Conservation (phyloP, 2,888 invertebrate genomes). For the Barypeithes pellucidus region DNA sequence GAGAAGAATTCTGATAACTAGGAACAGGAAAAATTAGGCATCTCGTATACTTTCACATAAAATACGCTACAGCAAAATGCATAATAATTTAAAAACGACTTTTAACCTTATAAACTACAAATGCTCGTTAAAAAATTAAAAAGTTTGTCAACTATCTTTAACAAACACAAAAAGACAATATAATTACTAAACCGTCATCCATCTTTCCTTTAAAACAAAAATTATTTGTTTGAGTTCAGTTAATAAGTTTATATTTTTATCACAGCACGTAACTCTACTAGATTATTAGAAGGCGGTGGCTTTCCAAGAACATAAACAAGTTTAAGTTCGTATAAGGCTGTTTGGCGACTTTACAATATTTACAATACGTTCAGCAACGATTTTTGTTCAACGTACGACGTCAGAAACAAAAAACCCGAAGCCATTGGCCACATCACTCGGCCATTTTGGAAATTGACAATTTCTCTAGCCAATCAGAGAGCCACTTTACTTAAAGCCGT, state of each 20-base stretch:
- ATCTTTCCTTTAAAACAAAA: conserved; percentile 23
- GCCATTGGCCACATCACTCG: no score
- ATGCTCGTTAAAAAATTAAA: conserved; percentile 2
- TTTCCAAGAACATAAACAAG: conserved; percentile 13
- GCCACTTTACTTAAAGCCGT: no score
- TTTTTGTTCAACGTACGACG: no score
- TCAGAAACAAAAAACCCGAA: background rate
- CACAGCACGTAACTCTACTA: conserved; percentile 50
- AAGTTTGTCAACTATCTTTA: background rate
- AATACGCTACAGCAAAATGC: background rate
- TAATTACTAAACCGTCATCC: conserved; percentile 20
- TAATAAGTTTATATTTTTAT: conserved; percentile 42
- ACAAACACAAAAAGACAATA: conserved; percentile 10
- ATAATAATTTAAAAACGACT: background rate
- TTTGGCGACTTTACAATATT: conserved; percentile 1
- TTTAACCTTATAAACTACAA: conserved; percentile 13
- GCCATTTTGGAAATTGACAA: background rate
- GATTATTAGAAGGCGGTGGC: conserved; percentile 28
- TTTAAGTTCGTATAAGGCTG: background rate
- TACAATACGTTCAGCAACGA: background rate
- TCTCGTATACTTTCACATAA: background rate
- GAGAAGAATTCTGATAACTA: no score
- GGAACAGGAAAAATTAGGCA: no score
- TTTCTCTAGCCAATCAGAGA: no score
- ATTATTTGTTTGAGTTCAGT: conserved; percentile 23